Base-by-base conservation (phyloP, 2,797 vertebrate genomes). In the Notamacropus eugenii region DNA sequence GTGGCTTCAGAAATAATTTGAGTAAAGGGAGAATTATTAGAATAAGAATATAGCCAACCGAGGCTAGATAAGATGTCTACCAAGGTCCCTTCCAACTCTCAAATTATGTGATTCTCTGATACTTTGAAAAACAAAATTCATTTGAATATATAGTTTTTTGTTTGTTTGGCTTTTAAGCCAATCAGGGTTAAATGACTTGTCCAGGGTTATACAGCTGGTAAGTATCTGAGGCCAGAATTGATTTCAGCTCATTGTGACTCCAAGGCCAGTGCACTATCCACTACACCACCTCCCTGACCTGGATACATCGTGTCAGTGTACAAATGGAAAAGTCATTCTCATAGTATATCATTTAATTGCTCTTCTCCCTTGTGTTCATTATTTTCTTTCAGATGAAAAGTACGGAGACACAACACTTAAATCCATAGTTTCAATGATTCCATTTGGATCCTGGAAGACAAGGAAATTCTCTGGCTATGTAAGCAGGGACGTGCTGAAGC, bases 361-460 rank as follows among this genome's bases (percentile, higher is more conserved):
- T 95, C 24, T 94, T 40, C 59, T 13, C 2, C 90, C 92, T 95
- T 94, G 93, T 93, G 94, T 90, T 29, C 40, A 54, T 24, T 92
- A 52, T 91, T 94, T 62, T 54, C 52, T 96, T 90, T 94, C 54
- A 94, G 55, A 55, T 31, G 46, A 92, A 93, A 92, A 90, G 2
- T 91, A 90, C 22, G 92, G 22, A 34, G 67, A 92, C 2, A 55
- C 34, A 90, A 92, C 54, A 0, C 52, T 82, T 4, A 34, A 59
- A 93, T 29, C 5, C 50, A 97, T 97, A 58, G 8, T 94, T 96
- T 95, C 95, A 90, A 16, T 34, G 93, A 95, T 29, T 6, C 92
- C 96, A 92, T 87, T 91, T 95, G 67, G 94, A 28, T 94, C 5
- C 55, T 56, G 4, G 95, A 59, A 94, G 52, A 62, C 93, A 40